Evolutionary conservation across 2,113 vertebrate genomes (phyloP).

Genomic region (Aramus guarauna): DNA sequence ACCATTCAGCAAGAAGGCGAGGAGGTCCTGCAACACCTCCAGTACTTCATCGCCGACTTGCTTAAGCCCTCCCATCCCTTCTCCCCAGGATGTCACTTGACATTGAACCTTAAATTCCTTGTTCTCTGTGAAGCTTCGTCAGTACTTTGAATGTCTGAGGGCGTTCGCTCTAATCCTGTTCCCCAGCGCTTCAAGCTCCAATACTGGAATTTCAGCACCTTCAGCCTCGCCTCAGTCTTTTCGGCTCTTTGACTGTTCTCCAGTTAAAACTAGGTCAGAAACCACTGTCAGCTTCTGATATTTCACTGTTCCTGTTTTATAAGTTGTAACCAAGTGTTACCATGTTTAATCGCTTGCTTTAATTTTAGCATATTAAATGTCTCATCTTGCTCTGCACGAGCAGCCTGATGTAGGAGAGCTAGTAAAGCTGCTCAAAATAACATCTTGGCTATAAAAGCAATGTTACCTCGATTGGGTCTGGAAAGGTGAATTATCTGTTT

Average conservation of each 20-base stretch:
- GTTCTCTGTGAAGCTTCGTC: not conserved
- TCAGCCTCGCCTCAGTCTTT: slow-evolving; percentile 29
- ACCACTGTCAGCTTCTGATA: slow-evolving; percentile 30
- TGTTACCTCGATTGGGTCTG: not conserved
- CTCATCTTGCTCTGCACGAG: not conserved
- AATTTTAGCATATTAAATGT: not conserved
- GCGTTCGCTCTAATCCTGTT: not conserved
- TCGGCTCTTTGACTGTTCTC: slow-evolving; percentile 33
- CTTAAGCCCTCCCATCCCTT: not conserved
- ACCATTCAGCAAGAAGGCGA: fast-evolving
- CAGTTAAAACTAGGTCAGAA: slow-evolving; percentile 64
- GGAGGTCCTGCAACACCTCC: not conserved
- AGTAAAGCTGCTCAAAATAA: not conserved
- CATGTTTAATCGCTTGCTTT: not conserved
- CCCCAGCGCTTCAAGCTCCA: not conserved
- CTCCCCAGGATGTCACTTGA: not conserved
- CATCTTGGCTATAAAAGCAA: not conserved
- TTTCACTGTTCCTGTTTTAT: slow-evolving; percentile 20
- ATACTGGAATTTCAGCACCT: slow-evolving; percentile 62
- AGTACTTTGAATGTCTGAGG: not conserved
- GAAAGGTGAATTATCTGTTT: not conserved
- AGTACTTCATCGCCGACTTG: not conserved
- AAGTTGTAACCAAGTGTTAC: not conserved
- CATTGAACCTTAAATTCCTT: not conserved
- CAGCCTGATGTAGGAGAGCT: not conserved